Percentiles rank a stretch among this genome's conserved stretches.
These are phyloP conservation scores for Macrotrachela quadricornifera DNA, from an alignment of 1,140 invertebrate genomes.

Conservation along the genomic window DNA sequence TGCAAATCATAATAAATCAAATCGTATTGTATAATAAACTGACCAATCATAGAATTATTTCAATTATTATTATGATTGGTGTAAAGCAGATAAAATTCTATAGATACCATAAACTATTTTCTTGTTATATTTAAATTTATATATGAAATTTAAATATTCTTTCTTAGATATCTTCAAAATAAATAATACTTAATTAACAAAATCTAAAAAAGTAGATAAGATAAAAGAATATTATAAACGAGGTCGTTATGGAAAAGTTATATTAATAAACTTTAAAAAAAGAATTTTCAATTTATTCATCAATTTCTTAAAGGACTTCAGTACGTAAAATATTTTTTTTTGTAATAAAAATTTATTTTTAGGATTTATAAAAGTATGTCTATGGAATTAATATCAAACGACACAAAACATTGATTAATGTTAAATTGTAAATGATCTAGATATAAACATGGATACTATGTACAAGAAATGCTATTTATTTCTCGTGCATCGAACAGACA, in stretches of 20 bases:
- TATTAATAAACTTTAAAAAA: constrained; percentile 4
- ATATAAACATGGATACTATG: not conserved
- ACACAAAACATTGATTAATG: not conserved
- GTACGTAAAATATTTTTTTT: not conserved
- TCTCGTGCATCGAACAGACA: not conserved
- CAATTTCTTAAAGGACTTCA: constrained; percentile 6
- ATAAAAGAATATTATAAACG: constrained; percentile 3
- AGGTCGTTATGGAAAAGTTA: constrained; percentile 1
- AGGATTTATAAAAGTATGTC: not conserved
- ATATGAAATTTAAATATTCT: not conserved
- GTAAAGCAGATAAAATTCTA: too few relatives aligned
- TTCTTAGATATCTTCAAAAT: not conserved
- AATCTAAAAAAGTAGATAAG: not conserved
- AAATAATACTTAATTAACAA: not conserved
- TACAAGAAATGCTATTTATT: not conserved
- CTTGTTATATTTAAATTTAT: not conserved
- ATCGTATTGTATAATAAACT: too few relatives aligned
- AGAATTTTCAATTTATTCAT: constrained; percentile 3
- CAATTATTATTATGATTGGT: too few relatives aligned
- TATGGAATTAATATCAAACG: not conserved
- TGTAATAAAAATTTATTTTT: not conserved
- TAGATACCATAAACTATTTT: not conserved
- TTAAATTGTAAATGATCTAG: constrained; percentile 7
- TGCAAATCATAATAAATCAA: too few relatives aligned
- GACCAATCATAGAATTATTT: too few relatives aligned